Evolutionary conservation across 2,797 vertebrate genomes (phyloP).

Genomic region (Anomalospiza imberbis): DNA sequence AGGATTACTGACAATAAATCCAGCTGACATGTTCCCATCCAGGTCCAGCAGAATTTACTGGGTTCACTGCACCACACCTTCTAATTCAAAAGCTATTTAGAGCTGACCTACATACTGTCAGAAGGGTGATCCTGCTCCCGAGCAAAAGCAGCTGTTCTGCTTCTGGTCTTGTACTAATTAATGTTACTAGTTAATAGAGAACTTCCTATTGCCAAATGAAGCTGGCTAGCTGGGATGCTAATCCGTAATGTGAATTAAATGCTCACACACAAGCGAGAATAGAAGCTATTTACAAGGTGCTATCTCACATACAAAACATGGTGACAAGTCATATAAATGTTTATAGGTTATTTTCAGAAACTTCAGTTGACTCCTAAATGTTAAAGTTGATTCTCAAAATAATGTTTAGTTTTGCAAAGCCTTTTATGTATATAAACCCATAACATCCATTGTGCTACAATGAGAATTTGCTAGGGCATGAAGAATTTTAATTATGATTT

Average conservation of each 20-base stretch:
- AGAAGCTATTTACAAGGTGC: neutral
- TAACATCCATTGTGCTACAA: neutral
- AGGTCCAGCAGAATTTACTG: neutral
- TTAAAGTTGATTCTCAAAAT: neutral
- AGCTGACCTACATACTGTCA: neutral
- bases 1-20: constrained; percentile 1
- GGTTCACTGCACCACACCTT: neutral
- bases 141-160: neutral
- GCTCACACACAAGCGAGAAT: neutral
- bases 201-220: neutral
- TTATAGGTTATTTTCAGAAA: neutral
- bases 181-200: neutral
- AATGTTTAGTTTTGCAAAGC: neutral
- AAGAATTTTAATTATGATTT: neutral
- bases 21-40: neutral
- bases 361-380: neutral
- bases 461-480: neutral
- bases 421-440: neutral
- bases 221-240: neutral
- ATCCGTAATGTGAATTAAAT: neutral
- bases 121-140: neutral
- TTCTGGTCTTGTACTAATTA: neutral
- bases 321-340: neutral
- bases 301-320: neutral
- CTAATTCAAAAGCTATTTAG: neutral